Evolutionary conservation across 2,113 vertebrate genomes (phyloP).

Genomic region (Plecotus auritus): DNA sequence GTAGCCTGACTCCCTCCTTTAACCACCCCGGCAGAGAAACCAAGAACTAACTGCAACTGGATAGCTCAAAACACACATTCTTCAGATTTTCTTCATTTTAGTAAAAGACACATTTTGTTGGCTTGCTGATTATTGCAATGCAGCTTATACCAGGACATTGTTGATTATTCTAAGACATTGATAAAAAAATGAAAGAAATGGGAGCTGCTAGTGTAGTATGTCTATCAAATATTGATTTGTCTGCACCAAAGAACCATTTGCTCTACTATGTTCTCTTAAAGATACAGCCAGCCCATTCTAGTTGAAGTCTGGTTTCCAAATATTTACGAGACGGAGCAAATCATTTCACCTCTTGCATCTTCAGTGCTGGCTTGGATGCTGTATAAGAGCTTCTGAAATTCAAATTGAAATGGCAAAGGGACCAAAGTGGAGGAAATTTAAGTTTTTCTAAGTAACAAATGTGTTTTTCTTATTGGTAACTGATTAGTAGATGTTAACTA

Average conservation of each 20-base stretch:
- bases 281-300: not conserved
- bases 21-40: not conserved
- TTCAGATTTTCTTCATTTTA: not conserved
- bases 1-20: slow-evolving; percentile 33
- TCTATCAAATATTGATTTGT: not conserved
- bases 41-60: not conserved
- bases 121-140: not conserved
- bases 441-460: not conserved
- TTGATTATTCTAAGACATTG: not conserved
- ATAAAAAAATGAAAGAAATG: not conserved
- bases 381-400: not conserved
- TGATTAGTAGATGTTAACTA: not conserved
- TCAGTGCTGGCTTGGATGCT: not conserved
- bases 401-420: not conserved
- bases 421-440: not conserved
- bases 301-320: not conserved
- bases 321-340: not conserved
- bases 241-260: not conserved
- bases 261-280: not conserved
- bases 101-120: not conserved
- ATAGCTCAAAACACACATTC: not conserved
- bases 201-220: not conserved
- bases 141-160: not conserved
- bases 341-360: not conserved
- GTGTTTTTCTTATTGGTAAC: not conserved